Conservation (phyloP, 1,140 invertebrate species). For the Diuraphis noxia region DNA sequence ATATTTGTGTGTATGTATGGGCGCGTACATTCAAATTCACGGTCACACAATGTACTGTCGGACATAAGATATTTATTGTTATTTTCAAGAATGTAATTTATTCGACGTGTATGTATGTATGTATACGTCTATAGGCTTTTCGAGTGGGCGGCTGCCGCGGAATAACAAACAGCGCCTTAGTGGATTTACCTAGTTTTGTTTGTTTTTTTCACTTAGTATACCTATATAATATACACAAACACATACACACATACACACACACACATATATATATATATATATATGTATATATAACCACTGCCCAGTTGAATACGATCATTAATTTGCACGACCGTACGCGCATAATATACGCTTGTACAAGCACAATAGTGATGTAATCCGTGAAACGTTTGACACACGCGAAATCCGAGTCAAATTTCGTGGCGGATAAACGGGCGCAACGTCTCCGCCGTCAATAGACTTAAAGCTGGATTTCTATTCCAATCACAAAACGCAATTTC, state of each 20-base stretch:
- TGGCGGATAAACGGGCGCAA: neutral
- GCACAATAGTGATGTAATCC: conserved; percentile 8
- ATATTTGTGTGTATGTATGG: neutral
- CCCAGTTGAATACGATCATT: conserved; percentile 15
- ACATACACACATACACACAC: neutral
- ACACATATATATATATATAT: neutral
- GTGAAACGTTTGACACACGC: neutral
- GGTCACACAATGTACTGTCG: neutral
- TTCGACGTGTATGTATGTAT: conserved; percentile 8
- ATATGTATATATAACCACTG: neutral
- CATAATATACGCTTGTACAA: neutral
- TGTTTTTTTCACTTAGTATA: neutral
- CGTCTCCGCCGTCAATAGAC: too few species aligned
- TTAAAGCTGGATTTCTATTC: neutral
- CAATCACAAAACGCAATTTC: neutral
- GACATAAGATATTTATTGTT: conserved; percentile 3
- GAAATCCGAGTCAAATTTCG: neutral
- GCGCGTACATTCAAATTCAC: conserved; percentile 20
- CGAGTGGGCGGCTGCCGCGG: conserved; percentile 17
- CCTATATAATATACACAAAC: too few species aligned
- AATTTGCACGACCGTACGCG: conserved; percentile 19
- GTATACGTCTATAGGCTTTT: conserved; percentile 15
- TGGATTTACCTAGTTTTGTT: neutral
- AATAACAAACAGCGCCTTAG: conserved; percentile 37
- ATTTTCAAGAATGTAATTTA: neutral